Conservation (phyloP, 2,888 invertebrate genomes). For the Encarsia formosa region DNA sequence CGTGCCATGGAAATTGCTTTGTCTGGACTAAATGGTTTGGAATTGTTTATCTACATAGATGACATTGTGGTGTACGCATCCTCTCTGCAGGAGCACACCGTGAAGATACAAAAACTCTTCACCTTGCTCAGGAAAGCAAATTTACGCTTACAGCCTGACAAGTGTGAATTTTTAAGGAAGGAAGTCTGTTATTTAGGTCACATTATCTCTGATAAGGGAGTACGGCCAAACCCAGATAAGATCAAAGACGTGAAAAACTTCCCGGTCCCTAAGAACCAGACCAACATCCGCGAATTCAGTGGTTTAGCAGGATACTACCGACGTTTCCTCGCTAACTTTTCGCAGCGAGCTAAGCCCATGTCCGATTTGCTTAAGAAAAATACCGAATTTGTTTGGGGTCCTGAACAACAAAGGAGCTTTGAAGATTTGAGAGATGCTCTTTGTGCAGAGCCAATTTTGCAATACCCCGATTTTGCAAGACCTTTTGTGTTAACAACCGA, state of each 20-base stretch:
- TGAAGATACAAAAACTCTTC: background rate
- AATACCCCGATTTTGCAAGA: slow-evolving; percentile 22
- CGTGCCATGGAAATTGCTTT: background rate
- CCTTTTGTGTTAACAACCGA: slow-evolving; percentile 26
- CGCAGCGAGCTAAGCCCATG: slow-evolving; percentile 21
- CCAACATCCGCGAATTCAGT: background rate
- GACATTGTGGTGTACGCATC: background rate
- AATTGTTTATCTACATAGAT: background rate
- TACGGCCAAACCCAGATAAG: background rate
- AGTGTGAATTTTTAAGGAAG: background rate
- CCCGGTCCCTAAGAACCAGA: background rate
- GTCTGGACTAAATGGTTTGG: background rate
- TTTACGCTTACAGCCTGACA: slow-evolving; percentile 1
- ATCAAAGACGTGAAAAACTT: background rate
- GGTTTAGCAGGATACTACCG: background rate
- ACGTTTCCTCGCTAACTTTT: slow-evolving; percentile 6
- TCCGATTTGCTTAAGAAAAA: slow-evolving; percentile 19
- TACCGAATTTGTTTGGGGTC: slow-evolving; percentile 10
- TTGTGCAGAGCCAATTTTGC: slow-evolving; percentile 20
- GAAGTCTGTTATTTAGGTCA: slow-evolving; percentile 3
- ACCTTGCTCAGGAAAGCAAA: background rate
- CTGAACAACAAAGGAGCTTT: slow-evolving; percentile 8
- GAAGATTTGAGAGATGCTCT: slow-evolving; percentile 10
- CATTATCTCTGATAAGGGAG: background rate
- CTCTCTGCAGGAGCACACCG: background rate